A percentile compares a stretch with the other conserved stretches of the same genome.
Evolutionary conservation across 1,140 invertebrate genomes (phyloP).

Genomic region (Drosophila ercepeae): DNA sequence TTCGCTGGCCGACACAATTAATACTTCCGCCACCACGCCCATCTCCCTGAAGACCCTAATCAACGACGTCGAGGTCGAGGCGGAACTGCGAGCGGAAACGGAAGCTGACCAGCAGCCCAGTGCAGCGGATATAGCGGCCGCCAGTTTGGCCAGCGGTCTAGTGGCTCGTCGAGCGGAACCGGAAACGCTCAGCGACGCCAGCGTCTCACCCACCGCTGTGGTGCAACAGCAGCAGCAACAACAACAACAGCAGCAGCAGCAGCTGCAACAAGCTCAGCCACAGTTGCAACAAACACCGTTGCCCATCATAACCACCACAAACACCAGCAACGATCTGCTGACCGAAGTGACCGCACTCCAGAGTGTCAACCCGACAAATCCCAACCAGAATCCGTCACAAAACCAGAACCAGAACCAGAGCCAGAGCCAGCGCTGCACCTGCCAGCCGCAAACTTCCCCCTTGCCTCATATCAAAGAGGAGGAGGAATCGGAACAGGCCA

Average conservation of each 20-base stretch:
- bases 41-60: constrained; percentile 79
- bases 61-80: constrained; percentile 77
- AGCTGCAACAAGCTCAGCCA: constrained; percentile 14
- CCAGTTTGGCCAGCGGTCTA: constrained; percentile 72
- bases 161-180: constrained; percentile 75
- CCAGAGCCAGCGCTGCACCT: constrained; percentile 65
- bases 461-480: constrained; percentile 87
- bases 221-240: constrained; percentile 43
- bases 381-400: constrained; percentile 68
- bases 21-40: constrained; percentile 76
- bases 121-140: constrained; percentile 76
- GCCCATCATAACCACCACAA: constrained; percentile 7
- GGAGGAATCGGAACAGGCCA: constrained; percentile 86
- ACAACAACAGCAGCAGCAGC: constrained; percentile 17
- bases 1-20: constrained; percentile 73
- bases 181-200: constrained; percentile 77
- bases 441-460: constrained; percentile 84
- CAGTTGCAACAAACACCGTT: constrained; percentile 6
- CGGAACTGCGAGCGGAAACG: constrained; percentile 6
- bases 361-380: constrained; percentile 26
- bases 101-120: constrained; percentile 58
- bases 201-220: constrained; percentile 71
- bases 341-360: constrained; percentile 24
- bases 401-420: constrained; percentile 5
- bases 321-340: constrained; percentile 21